phyloP scores from a whole-genome alignment of 1,140 invertebrate species.

The Drosophila auraria region DNA sequence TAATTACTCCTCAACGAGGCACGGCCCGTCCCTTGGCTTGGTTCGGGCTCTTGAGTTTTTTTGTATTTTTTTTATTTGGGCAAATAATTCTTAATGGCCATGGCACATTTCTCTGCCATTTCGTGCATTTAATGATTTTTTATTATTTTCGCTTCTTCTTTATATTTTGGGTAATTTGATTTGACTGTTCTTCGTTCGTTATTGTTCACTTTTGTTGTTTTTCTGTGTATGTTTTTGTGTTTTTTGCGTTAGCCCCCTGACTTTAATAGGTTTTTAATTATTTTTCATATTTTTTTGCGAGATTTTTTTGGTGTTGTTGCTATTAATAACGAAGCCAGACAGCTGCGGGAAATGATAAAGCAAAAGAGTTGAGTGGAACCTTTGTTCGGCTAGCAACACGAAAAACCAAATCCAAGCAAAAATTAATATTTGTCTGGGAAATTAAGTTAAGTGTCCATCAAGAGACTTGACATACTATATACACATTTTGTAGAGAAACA shows the following conservation, averaged over 20 bases:
- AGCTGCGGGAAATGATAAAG: constrained; percentile 50
- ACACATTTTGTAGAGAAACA: background rate
- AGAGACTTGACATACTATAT: background rate
- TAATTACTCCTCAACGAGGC: constrained; percentile 66
- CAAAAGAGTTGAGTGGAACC: constrained; percentile 49
- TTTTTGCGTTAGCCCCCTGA: constrained; percentile 56
- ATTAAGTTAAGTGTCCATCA: constrained; percentile 16
- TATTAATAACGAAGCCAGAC: constrained; percentile 48
- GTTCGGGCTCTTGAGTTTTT: constrained; percentile 12
- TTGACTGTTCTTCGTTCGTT: constrained; percentile 76
- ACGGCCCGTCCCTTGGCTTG: background rate
- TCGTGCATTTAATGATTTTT: constrained; percentile 83
- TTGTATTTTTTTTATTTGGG: constrained; percentile 36
- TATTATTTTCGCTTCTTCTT: constrained; percentile 57
- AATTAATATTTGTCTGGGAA: constrained; percentile 34
- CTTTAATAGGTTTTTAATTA: constrained; percentile 78
- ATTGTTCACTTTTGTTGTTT: constrained; percentile 65
- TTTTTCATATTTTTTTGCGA: constrained; percentile 60
- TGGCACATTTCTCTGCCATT: constrained; percentile 81
- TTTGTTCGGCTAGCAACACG: constrained; percentile 48
- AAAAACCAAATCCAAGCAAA: constrained; percentile 22
- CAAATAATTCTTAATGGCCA: constrained; percentile 78
- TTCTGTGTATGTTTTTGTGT: constrained; percentile 3
- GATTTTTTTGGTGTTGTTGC: constrained; percentile 21
- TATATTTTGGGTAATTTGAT: constrained; percentile 80